Evolutionary conservation across 2,888 invertebrate species (phyloP).

Genomic region (Ornithoptera priamus): DNA sequence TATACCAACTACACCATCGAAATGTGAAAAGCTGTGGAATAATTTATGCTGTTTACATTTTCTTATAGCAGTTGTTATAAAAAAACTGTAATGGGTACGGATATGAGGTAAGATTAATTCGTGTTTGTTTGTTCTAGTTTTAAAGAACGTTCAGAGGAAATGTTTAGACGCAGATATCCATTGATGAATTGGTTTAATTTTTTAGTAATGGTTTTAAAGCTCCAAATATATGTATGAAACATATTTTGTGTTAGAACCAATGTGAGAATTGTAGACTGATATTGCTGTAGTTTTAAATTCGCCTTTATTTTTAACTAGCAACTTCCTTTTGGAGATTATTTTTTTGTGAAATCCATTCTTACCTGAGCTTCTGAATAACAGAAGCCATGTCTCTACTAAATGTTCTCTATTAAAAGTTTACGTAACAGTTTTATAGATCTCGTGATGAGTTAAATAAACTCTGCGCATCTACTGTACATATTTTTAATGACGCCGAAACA

Average conservation of each 20-base stretch:
- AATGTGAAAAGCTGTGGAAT: not conserved
- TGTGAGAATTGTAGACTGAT: not conserved
- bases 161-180: slow-evolving; percentile 10
- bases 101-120: not conserved
- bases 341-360: too few species aligned
- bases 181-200: slow-evolving; percentile 6
- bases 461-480: too few species aligned
- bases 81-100: not conserved
- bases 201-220: not conserved
- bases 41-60: not conserved
- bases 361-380: too few species aligned
- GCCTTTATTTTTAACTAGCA: not conserved
- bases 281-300: not conserved
- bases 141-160: slow-evolving; percentile 1
- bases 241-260: not conserved
- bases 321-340: too few species aligned
- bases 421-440: too few species aligned
- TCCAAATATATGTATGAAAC: not conserved
- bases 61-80: not conserved
- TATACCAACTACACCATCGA: too few species aligned
- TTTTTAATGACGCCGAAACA: too few species aligned
- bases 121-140: slow-evolving; percentile 7
- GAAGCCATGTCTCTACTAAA: too few species aligned
- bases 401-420: too few species aligned
- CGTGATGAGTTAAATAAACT: too few species aligned